Conservation (phyloP, 2,113 vertebrate species). For the Reinhardtius hippoglossoides region DNA sequence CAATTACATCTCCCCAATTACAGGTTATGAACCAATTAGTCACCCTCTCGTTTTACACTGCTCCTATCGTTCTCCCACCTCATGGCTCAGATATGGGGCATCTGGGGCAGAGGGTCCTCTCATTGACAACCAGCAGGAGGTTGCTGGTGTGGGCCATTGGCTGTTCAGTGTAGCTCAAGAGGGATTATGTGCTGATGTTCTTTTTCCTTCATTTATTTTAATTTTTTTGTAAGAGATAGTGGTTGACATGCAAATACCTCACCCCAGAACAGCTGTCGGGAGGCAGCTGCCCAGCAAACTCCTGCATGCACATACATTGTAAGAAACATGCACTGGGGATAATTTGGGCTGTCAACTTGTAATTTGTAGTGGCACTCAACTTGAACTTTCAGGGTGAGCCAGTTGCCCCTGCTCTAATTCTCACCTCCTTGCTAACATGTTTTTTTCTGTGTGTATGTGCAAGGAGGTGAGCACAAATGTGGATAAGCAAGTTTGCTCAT, state of each 20-base stretch:
- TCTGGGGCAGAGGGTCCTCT: constrained; percentile 58
- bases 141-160: constrained; percentile 16
- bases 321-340: constrained; percentile 66
- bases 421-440: constrained; percentile 60
- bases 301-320: constrained; percentile 71
- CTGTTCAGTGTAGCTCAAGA: constrained; percentile 28
- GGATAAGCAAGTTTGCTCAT: constrained; percentile 55
- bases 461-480: constrained; percentile 44
- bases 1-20: constrained; percentile 83
- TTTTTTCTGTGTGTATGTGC: constrained; percentile 43
- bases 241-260: constrained; percentile 60
- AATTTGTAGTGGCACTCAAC: constrained; percentile 75
- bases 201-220: not conserved
- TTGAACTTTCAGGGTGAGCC: constrained; percentile 76
- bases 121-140: constrained; percentile 13
- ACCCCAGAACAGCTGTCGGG: constrained; percentile 60
- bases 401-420: constrained; percentile 72
- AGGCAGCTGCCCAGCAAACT: constrained; percentile 63
- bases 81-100: constrained; percentile 62
- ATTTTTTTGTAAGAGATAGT: constrained; percentile 48
- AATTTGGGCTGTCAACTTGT: constrained; percentile 77
- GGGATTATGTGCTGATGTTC: constrained; percentile 1
- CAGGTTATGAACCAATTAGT: constrained; percentile 85
- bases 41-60: constrained; percentile 81
- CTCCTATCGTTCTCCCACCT: constrained; percentile 43